Evolutionary conservation across 2,888 invertebrate genomes (phyloP).

Genomic region (Xanthorhoe spadicearia): DNA sequence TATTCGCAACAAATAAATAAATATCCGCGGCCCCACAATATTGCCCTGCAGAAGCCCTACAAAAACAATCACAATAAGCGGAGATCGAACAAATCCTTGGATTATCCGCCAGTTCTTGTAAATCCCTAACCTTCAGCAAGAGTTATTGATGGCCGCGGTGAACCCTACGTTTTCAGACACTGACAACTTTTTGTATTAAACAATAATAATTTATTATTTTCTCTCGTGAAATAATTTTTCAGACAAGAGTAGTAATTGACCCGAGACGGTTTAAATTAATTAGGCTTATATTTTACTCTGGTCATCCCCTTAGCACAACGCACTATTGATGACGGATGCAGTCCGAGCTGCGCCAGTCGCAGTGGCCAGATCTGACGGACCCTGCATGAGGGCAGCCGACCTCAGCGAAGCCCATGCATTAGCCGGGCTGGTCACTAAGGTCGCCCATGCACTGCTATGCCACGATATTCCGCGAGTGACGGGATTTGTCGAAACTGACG

Average conservation of each 20-base stretch:
- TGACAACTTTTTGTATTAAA: not conserved
- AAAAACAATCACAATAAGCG: constrained; percentile 45
- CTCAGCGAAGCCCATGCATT: constrained; percentile 78
- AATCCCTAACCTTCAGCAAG: constrained; percentile 24
- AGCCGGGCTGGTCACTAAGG: constrained; percentile 69
- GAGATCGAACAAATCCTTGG: constrained; percentile 42
- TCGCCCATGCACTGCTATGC: constrained; percentile 70
- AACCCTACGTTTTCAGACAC: constrained; percentile 6
- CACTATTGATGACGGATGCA: constrained; percentile 69
- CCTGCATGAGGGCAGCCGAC: constrained; percentile 61
- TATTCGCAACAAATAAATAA: constrained; percentile 11
- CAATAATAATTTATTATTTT: not conserved
- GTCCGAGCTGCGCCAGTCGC: constrained; percentile 62
- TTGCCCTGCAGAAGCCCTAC: constrained; percentile 42
- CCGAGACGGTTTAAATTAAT: too few species aligned
- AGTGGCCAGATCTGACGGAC: constrained; percentile 58
- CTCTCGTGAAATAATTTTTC: not conserved
- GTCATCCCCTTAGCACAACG: constrained; percentile 60
- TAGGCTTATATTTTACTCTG: too few species aligned
- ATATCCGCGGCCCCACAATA: constrained; percentile 14
- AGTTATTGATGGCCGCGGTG: constrained; percentile 11
- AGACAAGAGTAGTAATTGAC: too few species aligned
- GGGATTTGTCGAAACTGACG: constrained; percentile 73
- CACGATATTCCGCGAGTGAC: constrained; percentile 68
- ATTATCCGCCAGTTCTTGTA: constrained; percentile 34